phyloP scores from a whole-genome alignment of 2,888 invertebrate species.

The Drosophila maculinotata region DNA sequence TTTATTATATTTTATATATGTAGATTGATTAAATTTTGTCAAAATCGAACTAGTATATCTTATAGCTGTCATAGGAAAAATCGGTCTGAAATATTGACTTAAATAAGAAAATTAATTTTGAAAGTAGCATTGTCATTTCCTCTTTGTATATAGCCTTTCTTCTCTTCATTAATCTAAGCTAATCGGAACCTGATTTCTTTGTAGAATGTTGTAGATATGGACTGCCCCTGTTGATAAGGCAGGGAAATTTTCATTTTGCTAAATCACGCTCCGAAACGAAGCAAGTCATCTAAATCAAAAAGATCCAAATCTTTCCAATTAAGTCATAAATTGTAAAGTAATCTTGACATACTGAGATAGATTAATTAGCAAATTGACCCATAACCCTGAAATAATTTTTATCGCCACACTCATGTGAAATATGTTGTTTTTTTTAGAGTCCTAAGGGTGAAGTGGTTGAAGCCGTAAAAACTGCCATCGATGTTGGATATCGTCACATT shows the following conservation, averaged over 20 bases:
- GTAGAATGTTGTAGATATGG: background rate
- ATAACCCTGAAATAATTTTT: background rate
- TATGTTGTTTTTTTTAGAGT: slow-evolving; percentile 82
- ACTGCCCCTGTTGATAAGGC: slow-evolving; percentile 16
- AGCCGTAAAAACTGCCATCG: slow-evolving; percentile 91
- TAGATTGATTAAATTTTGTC: too few relatives aligned
- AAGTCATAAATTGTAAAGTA: background rate
- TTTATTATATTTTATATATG: too few relatives aligned
- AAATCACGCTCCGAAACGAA: too few relatives aligned
- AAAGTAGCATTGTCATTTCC: too few relatives aligned
- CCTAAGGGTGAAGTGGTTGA: slow-evolving; percentile 89
- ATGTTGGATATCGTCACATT: slow-evolving; percentile 92
- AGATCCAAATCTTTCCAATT: background rate
- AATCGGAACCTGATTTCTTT: background rate
- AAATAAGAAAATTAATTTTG: too few relatives aligned
- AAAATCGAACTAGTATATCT: too few relatives aligned
- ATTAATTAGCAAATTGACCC: slow-evolving; percentile 8
- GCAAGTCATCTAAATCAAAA: background rate
- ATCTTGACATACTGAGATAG: background rate
- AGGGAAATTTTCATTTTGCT: background rate
- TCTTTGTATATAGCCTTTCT: too few relatives aligned
- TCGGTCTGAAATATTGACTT: too few relatives aligned
- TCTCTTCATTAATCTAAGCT: too few relatives aligned
- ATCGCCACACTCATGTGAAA: slow-evolving; percentile 5
- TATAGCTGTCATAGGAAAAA: too few relatives aligned